Percentiles rank a stretch among this genome's conserved stretches.
Conservation (phyloP, 1,140 invertebrate genomes). For the Mylabris phalerata region DNA sequence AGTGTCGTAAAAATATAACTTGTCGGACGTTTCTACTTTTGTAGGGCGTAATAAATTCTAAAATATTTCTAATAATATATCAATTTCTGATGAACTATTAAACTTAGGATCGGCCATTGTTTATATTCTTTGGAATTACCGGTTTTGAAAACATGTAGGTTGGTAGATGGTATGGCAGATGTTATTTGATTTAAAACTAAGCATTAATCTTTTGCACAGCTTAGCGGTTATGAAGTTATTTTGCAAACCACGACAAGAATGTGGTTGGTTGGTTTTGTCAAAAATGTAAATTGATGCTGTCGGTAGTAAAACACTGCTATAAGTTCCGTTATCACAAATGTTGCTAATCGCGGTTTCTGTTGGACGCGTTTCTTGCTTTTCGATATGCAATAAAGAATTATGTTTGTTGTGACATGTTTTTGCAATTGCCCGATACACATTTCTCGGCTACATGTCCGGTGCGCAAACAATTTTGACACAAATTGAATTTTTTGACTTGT, state of each 20-base stretch:
- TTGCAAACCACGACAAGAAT: neutral
- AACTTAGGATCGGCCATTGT: neutral
- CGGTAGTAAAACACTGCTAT: too few relatives aligned
- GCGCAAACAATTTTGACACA: too few relatives aligned
- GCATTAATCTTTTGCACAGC: neutral
- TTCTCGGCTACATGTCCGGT: too few relatives aligned
- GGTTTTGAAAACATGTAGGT: too few relatives aligned
- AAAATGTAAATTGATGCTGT: neutral
- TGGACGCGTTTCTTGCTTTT: too few relatives aligned
- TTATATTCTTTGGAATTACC: neutral
- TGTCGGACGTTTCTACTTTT: neutral
- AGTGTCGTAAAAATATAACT: too few relatives aligned
- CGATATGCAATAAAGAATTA: too few relatives aligned
- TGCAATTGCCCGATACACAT: too few relatives aligned
- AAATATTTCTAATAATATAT: conserved; percentile 4
- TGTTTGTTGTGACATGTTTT: too few relatives aligned
- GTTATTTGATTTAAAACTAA: neutral
- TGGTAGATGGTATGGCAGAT: neutral
- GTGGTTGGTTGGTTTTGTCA: neutral
- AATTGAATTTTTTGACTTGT: too few relatives aligned
- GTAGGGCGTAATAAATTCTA: neutral
- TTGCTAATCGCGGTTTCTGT: too few relatives aligned
- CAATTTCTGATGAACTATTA: neutral
- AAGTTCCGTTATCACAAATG: too few relatives aligned
- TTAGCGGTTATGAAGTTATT: neutral